These are phyloP conservation scores for Andrena trimmerana DNA, from an alignment of 2,888 invertebrate genomes.

Conservation along the genomic window DNA sequence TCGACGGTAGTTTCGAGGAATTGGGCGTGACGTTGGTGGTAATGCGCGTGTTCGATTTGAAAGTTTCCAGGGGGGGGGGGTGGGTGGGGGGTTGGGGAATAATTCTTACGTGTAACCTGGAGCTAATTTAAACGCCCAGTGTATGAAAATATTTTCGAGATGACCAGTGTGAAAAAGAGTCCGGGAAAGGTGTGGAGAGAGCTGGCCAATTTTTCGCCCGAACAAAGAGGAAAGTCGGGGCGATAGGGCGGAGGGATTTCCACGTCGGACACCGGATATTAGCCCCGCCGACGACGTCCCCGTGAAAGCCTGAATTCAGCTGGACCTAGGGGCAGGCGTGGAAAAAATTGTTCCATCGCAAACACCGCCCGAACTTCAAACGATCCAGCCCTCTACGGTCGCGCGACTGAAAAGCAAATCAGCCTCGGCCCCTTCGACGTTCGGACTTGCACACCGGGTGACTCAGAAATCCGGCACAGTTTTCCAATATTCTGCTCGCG, in stretches of 20 bases:
- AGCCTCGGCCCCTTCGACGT: conserved; percentile 38
- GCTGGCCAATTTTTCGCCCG: neutral
- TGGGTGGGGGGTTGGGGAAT: no score
- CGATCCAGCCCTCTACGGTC: conserved; percentile 25
- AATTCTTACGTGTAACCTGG: no score
- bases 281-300: conserved; percentile 43
- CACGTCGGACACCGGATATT: conserved; percentile 56
- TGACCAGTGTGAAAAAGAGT: no score
- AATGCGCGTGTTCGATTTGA: no score
- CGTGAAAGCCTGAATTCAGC: neutral
- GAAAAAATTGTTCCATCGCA: conserved; percentile 31
- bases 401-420: conserved; percentile 59
- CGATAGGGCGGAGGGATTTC: conserved; percentile 42
- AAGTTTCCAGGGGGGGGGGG: no score
- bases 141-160: no score
- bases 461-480: neutral
- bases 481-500: no score
- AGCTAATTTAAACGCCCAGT: no score
- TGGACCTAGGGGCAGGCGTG: conserved; percentile 11
- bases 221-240: neutral
- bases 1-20: no score
- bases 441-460: conserved; percentile 16
- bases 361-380: conserved; percentile 43
- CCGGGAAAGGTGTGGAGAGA: neutral
- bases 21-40: no score